Evolutionary conservation across 2,113 vertebrate genomes (phyloP), one percentile per base, ranked within the genome.

Genomic region (Amblyopsis rosae): DNA sequence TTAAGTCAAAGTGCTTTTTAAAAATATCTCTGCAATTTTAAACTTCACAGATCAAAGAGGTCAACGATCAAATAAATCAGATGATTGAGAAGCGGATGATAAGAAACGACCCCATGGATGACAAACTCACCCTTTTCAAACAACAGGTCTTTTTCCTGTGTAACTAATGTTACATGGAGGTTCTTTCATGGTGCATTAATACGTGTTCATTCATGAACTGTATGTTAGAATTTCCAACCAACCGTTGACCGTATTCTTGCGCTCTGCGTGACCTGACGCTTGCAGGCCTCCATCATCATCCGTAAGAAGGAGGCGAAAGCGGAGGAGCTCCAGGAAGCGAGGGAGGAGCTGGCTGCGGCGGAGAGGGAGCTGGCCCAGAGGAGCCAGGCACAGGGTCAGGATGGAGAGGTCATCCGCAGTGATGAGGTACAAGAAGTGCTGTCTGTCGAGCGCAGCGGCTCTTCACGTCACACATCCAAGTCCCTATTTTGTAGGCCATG

Each of bases 231-330:
- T 56, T 9, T 10, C 9, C 9, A 9, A 56, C 54, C 9, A 6
- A 56, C 19, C 16, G 4, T 19, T 56, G 11, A 56, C 17, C 16
- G 19, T 12, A 58, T 13, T 19, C 17, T 26, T 26, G 19, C 19
- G 49, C 49, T 10, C 11, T 15, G 6, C 12, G 47, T 15, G 1
- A 32, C 26, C 2, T 76, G n/a, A 48, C 59, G 59, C 49, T 2
- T 32, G 9, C 83, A 99, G 98, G 97, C 96, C 51, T 95, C 96
- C 69, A 96, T 99, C 62, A 96, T 98, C 70, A 87, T 92, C 56
- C 94, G 93, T 75, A 98, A 94, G 74, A 99, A 98, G 89, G 96
- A 96, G 87, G 93, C 93, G 9, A 98, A 96, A 85, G 96, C 96
- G 1, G 95, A 99, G 83, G 95, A 98, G 82, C 92, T 99, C 15